Evolutionary conservation across 2,113 vertebrate species (phyloP).

Genomic region (Guaruba guarouba): DNA sequence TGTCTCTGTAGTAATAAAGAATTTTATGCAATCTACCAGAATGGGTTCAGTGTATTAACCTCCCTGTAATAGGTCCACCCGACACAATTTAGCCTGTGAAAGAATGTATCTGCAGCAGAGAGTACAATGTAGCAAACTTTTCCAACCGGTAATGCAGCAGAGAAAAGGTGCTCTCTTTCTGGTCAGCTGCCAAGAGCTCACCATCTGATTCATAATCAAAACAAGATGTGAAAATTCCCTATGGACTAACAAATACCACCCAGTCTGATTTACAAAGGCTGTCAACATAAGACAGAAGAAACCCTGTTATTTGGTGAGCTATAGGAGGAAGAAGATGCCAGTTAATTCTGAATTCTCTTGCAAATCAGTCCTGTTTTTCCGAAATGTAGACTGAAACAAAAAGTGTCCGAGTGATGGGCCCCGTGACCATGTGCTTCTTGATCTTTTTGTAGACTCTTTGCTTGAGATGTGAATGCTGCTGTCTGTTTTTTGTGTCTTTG

Average conservation of each 20-base stretch:
- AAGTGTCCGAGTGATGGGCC: background rate
- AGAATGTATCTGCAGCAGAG: background rate
- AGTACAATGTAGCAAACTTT: background rate
- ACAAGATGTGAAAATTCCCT: background rate
- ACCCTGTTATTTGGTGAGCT: background rate
- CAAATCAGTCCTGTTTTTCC: background rate
- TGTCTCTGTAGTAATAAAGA: background rate
- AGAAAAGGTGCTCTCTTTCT: background rate
- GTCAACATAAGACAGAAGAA: background rate
- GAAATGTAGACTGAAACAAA: background rate
- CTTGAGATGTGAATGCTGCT: background rate
- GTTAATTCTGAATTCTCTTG: constrained; percentile 27
- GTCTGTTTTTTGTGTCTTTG: background rate
- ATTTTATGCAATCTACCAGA: background rate
- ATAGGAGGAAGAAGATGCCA: background rate
- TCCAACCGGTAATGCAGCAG: background rate
- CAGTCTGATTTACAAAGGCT: background rate
- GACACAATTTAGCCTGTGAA: background rate
- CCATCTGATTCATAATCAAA: background rate
- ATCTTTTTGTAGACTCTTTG: background rate
- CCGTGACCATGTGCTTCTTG: background rate
- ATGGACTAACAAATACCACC: background rate
- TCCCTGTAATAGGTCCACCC: background rate
- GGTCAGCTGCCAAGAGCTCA: background rate
- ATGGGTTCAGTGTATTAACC: background rate